Evolutionary conservation across 2,113 vertebrate species (phyloP).

Genomic region (Pagrus major): DNA sequence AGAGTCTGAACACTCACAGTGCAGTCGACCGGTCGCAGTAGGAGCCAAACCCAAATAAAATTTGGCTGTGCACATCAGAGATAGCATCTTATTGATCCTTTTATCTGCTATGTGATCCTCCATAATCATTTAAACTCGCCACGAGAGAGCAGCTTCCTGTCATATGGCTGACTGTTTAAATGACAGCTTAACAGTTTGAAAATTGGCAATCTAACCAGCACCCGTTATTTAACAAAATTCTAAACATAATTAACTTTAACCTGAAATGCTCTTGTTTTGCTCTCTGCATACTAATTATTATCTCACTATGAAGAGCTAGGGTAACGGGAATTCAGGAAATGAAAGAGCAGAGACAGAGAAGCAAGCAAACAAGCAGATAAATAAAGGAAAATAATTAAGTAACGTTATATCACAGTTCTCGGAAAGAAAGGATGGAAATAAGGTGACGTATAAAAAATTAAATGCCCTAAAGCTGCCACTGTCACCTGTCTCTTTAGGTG

Average conservation of each 20-base stretch:
- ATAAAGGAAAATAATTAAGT: neutral
- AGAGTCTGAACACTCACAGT: neutral
- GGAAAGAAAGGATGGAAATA: neutral
- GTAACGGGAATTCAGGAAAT: neutral
- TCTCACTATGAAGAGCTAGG: neutral
- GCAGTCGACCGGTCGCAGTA: neutral
- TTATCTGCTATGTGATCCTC: conserved; percentile 6
- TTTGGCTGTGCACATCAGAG: neutral
- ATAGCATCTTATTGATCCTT: conserved; percentile 11
- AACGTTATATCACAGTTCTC: neutral
- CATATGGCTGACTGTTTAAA: neutral
- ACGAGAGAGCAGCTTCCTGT: neutral
- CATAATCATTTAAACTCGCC: neutral
- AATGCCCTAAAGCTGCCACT: neutral
- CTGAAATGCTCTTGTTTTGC: neutral
- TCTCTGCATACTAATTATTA: neutral
- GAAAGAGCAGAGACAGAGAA: neutral
- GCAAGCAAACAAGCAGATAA: neutral
- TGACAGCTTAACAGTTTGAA: neutral
- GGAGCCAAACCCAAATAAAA: neutral
- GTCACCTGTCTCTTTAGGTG: conserved; percentile 85
- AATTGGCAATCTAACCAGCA: neutral
- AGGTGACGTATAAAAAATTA: neutral
- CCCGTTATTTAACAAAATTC: neutral
- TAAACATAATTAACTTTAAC: neutral